A percentile compares a stretch with the other conserved stretches of the same genome.
These are phyloP conservation scores for Ursus arctos DNA, from an alignment of 2,113 vertebrate genomes.

Conservation along the genomic window DNA sequence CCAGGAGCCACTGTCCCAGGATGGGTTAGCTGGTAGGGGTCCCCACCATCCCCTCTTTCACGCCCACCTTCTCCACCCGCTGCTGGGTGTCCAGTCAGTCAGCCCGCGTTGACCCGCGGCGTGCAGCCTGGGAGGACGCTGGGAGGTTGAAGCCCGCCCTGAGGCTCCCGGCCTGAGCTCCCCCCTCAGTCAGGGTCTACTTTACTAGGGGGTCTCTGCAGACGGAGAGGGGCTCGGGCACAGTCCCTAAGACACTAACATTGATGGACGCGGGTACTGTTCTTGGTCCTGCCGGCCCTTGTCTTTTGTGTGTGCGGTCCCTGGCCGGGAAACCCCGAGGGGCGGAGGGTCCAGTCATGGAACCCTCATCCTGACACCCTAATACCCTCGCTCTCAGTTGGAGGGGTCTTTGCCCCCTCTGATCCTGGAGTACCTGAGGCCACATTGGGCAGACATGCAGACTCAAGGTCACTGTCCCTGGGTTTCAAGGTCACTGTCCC, in stretches of 20 bases:
- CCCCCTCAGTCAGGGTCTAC: neutral
- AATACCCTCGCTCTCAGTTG: neutral
- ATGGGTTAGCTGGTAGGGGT: too few species aligned
- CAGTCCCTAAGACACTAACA: neutral
- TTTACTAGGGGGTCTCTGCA: neutral
- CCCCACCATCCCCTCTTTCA: neutral
- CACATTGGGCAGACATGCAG: neutral
- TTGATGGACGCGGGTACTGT: rapidly evolving
- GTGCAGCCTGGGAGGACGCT: neutral
- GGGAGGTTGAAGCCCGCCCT: neutral
- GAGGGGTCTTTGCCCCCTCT: neutral
- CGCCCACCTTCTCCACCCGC: neutral
- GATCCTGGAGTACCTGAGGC: neutral
- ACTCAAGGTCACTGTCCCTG: neutral
- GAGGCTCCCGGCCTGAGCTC: neutral
- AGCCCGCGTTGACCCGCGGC: rapidly evolving
- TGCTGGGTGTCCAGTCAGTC: neutral
- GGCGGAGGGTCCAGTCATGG: neutral
- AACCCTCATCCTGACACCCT: neutral
- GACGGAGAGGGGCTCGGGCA: neutral
- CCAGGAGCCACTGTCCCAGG: neutral
- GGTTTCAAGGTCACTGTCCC: neutral
- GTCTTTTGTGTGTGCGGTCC: neutral
- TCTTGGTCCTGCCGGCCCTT: rapidly evolving
- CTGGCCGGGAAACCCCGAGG: neutral